phyloP scores from a whole-genome alignment of 2,797 vertebrate genomes.

The Rousettus madagascariensis region DNA sequence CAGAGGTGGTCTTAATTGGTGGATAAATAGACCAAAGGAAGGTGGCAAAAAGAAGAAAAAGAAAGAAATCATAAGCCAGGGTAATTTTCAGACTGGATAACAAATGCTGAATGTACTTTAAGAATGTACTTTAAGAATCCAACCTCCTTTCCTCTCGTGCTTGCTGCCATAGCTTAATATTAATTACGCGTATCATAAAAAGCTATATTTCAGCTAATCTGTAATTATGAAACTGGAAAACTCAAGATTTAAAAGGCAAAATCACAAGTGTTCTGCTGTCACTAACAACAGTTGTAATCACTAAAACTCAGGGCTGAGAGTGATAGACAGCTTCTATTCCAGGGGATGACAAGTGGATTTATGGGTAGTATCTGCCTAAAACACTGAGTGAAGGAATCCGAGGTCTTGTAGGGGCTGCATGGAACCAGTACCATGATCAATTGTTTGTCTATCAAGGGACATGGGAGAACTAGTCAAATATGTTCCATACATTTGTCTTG shows the following conservation, averaged over 20 bases:
- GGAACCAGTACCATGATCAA: neutral
- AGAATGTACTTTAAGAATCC: neutral
- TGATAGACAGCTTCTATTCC: neutral
- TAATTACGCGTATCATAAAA: neutral
- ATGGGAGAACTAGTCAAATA: neutral
- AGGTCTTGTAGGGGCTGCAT: neutral
- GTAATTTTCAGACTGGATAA: neutral
- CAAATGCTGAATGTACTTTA: neutral
- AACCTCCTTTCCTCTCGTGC: neutral
- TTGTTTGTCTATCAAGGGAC: neutral
- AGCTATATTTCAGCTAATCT: neutral
- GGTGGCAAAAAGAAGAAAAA: neutral
- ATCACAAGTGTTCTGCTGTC: neutral
- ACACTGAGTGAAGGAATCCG: neutral
- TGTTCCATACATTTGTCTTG: neutral
- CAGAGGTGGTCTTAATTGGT: neutral
- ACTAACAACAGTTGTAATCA: neutral
- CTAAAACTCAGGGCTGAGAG: neutral
- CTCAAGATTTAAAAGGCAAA: conserved; percentile 24
- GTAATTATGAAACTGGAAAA: conserved; percentile 17
- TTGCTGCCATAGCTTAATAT: neutral
- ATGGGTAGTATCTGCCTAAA: neutral
- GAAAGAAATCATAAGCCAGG: neutral
- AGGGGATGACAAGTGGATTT: neutral
- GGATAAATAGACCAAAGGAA: neutral